Conservation (phyloP, 2,113 vertebrate species). For the Aramus guarauna region DNA sequence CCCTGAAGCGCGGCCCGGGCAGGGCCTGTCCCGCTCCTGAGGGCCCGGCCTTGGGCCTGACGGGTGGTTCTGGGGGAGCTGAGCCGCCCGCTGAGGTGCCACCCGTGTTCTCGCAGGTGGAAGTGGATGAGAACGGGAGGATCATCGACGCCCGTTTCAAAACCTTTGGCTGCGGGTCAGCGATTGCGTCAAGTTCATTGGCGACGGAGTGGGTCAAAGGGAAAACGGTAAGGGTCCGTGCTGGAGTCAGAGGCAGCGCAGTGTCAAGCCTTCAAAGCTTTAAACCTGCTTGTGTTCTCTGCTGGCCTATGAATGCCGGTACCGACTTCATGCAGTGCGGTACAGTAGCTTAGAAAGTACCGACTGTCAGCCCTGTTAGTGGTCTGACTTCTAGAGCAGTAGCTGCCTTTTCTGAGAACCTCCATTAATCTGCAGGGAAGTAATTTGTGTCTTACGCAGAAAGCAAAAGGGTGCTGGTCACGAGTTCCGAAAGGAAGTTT, state of each 20-base stretch:
- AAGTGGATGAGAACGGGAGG: slow-evolving; percentile 85
- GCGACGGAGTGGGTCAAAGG: slow-evolving; percentile 96
- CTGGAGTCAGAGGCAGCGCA: rapidly evolving
- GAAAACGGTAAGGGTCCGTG: slow-evolving; percentile 84
- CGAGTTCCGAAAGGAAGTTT: neutral
- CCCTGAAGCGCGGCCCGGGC: too few species aligned
- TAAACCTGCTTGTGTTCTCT: rapidly evolving
- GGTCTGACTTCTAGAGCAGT: rapidly evolving
- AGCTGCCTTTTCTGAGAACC: neutral
- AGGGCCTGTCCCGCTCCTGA: too few species aligned
- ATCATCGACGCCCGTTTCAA: slow-evolving; percentile 92
- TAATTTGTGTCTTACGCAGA: rapidly evolving
- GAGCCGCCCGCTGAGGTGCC: rapidly evolving
- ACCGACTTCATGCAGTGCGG: rapidly evolving
- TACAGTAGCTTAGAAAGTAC: neutral
- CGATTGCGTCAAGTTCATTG: slow-evolving; percentile 91
- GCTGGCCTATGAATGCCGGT: neutral
- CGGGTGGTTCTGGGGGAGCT: neutral
- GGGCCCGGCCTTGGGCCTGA: too few species aligned
- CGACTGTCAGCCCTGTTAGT: rapidly evolving
- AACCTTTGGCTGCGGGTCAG: slow-evolving; percentile 92
- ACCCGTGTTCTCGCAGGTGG: slow-evolving; percentile 69
- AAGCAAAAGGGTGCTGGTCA: neutral
- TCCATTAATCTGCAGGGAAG: too few species aligned
- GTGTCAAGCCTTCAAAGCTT: rapidly evolving